These are phyloP conservation scores for Ridgeia piscesae DNA, from an alignment of 1,140 invertebrate genomes.

Conservation along the genomic window DNA sequence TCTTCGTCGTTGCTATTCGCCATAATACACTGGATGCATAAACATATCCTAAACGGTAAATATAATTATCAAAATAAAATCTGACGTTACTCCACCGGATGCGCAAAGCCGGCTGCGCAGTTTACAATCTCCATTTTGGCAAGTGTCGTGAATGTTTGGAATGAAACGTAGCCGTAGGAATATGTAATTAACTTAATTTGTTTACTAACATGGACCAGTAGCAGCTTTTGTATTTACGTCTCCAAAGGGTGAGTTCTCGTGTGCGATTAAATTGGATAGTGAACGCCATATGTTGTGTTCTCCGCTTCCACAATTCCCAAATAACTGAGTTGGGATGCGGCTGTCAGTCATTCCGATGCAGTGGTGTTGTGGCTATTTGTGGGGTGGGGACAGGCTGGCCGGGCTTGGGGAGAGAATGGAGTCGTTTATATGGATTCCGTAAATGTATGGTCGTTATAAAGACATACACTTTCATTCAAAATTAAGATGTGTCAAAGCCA, in stretches of 20 bases:
- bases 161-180: background rate
- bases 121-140: background rate
- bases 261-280: background rate
- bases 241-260: background rate
- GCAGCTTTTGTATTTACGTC: background rate
- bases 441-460: background rate
- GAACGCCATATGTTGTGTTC: background rate
- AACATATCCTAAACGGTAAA: background rate
- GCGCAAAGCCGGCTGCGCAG: slow-evolving; percentile 1
- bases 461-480: background rate
- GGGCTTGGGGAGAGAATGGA: background rate
- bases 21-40: background rate
- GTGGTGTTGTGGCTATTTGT: background rate
- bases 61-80: background rate
- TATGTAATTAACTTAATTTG: background rate
- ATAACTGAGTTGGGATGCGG: background rate
- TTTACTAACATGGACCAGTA: background rate
- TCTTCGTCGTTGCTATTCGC: slow-evolving; percentile 41
- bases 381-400: background rate
- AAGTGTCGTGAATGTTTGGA: background rate
- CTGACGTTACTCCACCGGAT: background rate
- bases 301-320: background rate
- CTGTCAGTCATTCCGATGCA: background rate
- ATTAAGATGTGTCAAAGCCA: background rate
- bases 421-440: background rate